Evolutionary conservation across 2,113 vertebrate genomes (phyloP).

Genomic region (Trachemys scripta): DNA sequence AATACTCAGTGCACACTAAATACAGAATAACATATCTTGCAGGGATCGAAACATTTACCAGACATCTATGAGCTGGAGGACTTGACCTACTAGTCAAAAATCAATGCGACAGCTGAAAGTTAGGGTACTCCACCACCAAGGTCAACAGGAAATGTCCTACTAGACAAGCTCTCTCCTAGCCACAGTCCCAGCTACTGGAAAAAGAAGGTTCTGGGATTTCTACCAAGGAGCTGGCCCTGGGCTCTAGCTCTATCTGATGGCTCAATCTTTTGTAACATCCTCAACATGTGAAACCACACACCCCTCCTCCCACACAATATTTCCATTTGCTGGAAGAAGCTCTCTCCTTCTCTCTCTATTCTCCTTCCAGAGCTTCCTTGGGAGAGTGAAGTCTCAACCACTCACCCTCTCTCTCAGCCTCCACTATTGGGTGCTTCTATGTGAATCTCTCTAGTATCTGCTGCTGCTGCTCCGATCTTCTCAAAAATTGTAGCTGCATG

Average conservation of each 20-base stretch:
- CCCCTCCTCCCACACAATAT: conserved; percentile 34
- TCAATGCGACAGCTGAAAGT: neutral
- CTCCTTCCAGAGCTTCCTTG: neutral
- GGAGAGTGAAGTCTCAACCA: neutral
- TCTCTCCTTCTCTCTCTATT: conserved; percentile 41
- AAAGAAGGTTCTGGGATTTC: conserved; percentile 67
- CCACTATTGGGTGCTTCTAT: neutral
- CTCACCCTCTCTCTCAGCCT: neutral
- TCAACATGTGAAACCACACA: conserved; percentile 71
- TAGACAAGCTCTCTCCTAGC: conserved; percentile 58
- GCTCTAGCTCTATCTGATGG: conserved; percentile 42
- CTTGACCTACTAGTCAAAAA: conserved; percentile 10
- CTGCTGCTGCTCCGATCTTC: neutral
- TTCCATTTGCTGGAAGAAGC: conserved; percentile 56
- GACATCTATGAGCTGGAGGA: conserved; percentile 64
- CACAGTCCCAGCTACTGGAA: conserved; percentile 52
- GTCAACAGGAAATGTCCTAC: conserved; percentile 47
- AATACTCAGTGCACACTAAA: conserved; percentile 53
- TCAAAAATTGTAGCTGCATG: neutral
- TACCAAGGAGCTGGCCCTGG: conserved; percentile 74
- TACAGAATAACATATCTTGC: conserved; percentile 58
- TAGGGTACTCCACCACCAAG: conserved; percentile 56
- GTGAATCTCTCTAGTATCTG: neutral
- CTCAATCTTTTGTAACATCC: conserved; percentile 58
- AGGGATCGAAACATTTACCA: conserved; percentile 75